These are phyloP conservation scores for Conops quadrifasciatus DNA, from an alignment of 2,888 invertebrate genomes.

Conservation along the genomic window DNA sequence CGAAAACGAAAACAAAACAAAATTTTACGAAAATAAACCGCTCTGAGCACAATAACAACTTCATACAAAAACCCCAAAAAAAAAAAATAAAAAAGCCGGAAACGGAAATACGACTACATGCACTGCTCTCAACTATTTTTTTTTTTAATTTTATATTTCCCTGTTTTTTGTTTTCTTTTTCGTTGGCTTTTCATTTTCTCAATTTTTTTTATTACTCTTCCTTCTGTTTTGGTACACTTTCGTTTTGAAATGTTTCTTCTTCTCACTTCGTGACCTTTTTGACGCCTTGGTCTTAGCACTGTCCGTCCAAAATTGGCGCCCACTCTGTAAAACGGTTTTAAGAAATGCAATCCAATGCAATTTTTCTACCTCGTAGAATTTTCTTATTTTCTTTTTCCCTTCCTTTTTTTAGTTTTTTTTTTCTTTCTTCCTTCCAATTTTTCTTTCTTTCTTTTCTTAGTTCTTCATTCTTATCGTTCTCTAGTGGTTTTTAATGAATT, in stretches of 20 bases:
- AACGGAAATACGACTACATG: conserved; percentile 16
- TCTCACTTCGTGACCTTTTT: neutral
- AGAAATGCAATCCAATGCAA: neutral
- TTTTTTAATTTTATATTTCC: neutral
- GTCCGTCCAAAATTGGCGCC: no score
- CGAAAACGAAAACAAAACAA: neutral
- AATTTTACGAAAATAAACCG: no score
- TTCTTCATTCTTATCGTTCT: neutral
- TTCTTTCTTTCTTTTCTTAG: neutral
- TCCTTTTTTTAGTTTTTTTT: neutral
- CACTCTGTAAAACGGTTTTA: neutral
- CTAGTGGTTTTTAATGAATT: conserved; percentile 22
- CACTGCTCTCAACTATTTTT: neutral
- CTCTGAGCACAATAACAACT: no score
- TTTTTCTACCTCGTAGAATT: neutral
- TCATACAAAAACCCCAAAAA: neutral
- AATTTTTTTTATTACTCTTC: neutral
- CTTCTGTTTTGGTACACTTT: no score
- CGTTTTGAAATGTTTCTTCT: neutral
- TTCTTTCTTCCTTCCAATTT: neutral
- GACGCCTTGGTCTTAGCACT: no score
- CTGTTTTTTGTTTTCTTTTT: neutral
- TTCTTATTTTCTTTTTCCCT: neutral
- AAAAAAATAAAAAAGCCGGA: conserved; percentile 16
- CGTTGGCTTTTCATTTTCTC: neutral